Conservation (phyloP, 2,888 invertebrate species). For the Homarus gammarus region DNA sequence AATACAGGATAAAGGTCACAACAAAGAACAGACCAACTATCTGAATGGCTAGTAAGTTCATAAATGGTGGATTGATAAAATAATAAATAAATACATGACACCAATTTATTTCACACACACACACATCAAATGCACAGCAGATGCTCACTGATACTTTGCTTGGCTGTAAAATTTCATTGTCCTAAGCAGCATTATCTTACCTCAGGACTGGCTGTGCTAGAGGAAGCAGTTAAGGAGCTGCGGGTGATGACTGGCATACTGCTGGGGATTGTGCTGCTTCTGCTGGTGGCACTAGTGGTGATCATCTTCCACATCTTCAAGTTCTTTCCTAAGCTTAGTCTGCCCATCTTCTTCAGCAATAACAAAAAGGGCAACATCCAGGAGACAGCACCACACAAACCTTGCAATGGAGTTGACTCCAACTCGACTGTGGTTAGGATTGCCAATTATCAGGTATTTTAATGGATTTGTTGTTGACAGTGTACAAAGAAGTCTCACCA, state of each 20-base stretch:
- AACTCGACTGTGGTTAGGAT: background rate
- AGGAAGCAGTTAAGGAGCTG: background rate
- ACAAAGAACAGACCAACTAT: too few species aligned
- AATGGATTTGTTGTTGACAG: too few species aligned
- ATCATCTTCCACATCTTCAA: constrained; percentile 15
- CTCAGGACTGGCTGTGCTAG: constrained; percentile 26
- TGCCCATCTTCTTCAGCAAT: constrained; percentile 17
- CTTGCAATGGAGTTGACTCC: background rate
- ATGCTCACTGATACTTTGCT: background rate
- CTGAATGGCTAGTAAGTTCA: too few species aligned
- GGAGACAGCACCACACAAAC: background rate
- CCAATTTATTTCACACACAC: too few species aligned
- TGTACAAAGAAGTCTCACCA: too few species aligned
- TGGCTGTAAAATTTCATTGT: background rate
- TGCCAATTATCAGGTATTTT: constrained; percentile 30
- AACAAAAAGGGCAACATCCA: constrained; percentile 6
- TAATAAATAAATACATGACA: too few species aligned
- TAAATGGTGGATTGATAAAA: too few species aligned
- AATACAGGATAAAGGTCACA: too few species aligned
- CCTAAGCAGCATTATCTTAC: background rate
- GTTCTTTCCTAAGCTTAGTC: background rate
- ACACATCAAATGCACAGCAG: background rate
- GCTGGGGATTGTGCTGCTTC: constrained; percentile 9
- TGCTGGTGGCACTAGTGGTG: background rate
- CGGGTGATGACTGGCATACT: constrained; percentile 26